Percentiles rank a stretch among this genome's conserved stretches.
Conservation (phyloP, 1,140 invertebrate genomes). For the Atta texana region DNA sequence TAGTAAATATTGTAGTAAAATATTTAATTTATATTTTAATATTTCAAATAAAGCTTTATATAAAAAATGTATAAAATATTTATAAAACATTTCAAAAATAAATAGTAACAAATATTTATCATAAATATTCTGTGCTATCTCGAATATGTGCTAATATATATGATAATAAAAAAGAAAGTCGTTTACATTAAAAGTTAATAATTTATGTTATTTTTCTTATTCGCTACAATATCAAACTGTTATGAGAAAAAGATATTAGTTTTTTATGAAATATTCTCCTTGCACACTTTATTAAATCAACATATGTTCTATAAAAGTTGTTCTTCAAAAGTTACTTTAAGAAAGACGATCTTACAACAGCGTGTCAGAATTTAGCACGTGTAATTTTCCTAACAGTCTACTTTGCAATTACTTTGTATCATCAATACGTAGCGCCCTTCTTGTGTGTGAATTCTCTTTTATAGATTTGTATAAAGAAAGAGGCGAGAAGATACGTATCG, state of each 20-base stretch:
- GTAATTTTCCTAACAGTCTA: conserved; percentile 45
- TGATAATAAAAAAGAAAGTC: not conserved
- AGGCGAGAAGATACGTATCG: not conserved
- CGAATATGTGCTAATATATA: not conserved
- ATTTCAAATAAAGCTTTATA: too few relatives aligned
- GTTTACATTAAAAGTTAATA: not conserved
- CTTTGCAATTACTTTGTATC: conserved; percentile 47
- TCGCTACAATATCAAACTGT: not conserved
- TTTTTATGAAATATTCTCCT: conserved; percentile 5
- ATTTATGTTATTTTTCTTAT: not conserved
- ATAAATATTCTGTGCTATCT: too few relatives aligned
- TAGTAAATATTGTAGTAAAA: too few relatives aligned
- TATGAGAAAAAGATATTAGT: not conserved
- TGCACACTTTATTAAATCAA: conserved; percentile 2
- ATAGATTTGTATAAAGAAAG: not conserved
- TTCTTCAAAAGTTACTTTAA: conserved; percentile 28
- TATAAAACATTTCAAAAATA: too few relatives aligned
- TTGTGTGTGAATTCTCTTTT: conserved; percentile 23
- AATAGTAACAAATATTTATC: too few relatives aligned
- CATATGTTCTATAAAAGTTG: not conserved
- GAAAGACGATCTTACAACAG: conserved; percentile 15
- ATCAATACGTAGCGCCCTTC: not conserved
- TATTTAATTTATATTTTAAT: too few relatives aligned
- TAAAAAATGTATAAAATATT: too few relatives aligned
- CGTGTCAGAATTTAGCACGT: conserved; percentile 4